phyloP scores from a whole-genome alignment of 2,888 invertebrate genomes.

The Phymatocera aterrima region DNA sequence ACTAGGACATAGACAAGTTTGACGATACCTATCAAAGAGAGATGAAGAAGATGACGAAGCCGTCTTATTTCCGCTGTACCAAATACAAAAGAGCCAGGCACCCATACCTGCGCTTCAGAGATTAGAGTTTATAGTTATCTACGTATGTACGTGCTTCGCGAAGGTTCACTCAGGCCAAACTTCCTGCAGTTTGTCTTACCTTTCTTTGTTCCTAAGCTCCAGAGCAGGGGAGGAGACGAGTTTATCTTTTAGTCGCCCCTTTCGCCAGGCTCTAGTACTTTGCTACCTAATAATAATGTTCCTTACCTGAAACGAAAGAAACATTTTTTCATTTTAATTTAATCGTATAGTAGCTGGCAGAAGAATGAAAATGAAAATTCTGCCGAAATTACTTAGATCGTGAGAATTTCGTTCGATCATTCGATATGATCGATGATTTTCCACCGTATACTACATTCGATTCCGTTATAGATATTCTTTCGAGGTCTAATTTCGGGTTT shows the following conservation, averaged over 20 bases:
- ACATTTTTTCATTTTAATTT: neutral
- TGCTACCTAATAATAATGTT: slow-evolving; percentile 7
- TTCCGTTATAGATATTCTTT: too few relatives aligned
- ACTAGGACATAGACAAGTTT: slow-evolving; percentile 12
- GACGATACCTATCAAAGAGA: neutral
- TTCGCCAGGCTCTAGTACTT: slow-evolving; percentile 3
- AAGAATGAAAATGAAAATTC: neutral
- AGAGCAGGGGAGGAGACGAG: slow-evolving; percentile 26
- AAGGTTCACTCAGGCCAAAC: slow-evolving; percentile 31
- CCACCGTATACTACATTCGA: too few relatives aligned
- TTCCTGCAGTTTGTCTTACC: slow-evolving; percentile 40
- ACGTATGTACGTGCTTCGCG: slow-evolving; percentile 28
- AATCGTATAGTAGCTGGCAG: too few relatives aligned
- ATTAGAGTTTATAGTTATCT: too few relatives aligned
- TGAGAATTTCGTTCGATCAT: too few relatives aligned
- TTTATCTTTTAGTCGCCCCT: slow-evolving; percentile 31
- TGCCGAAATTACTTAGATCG: neutral
- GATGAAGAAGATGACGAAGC: neutral
- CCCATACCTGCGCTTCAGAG: neutral
- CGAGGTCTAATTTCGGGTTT: too few relatives aligned
- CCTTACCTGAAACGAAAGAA: slow-evolving; percentile 24
- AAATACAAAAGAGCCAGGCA: neutral
- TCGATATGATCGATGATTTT: too few relatives aligned
- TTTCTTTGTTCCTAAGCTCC: slow-evolving; percentile 32
- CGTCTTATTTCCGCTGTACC: slow-evolving; percentile 1